These are phyloP conservation scores for Mionectes olivaceus DNA, from an alignment of 2,797 vertebrate species.

Conservation along the genomic window DNA sequence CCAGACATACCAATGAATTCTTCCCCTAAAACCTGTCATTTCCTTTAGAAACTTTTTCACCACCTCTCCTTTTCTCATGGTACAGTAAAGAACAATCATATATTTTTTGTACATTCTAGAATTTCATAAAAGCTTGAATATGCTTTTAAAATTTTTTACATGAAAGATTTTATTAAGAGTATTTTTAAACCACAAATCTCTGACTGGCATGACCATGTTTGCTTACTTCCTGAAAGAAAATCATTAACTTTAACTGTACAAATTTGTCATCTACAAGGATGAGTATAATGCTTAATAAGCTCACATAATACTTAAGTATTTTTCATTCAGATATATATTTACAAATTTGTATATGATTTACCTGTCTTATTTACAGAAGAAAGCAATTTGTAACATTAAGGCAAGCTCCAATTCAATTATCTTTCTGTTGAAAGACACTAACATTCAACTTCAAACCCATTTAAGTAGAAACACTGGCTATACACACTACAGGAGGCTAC, in stretches of 20 bases:
- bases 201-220: background rate
- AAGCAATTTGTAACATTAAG: background rate
- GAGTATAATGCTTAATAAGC: background rate
- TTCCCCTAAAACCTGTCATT: background rate
- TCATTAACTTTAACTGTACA: background rate
- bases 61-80: rapidly evolving
- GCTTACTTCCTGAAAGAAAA: background rate
- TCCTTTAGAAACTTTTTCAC: background rate
- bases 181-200: background rate
- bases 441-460: background rate
- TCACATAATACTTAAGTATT: background rate
- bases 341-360: background rate
- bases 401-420: background rate
- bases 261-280: background rate
- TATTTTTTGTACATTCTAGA: background rate
- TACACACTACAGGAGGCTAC: background rate
- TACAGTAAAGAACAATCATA: background rate
- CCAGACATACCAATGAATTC: background rate
- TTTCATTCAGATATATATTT: background rate
- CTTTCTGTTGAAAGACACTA: background rate
- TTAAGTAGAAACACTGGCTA: background rate
- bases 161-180: background rate
- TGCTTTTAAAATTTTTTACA: background rate
- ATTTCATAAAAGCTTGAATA: background rate
- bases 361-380: background rate